Base-by-base conservation (phyloP, 2,888 invertebrate species). In the Watsonalla cultraria region DNA sequence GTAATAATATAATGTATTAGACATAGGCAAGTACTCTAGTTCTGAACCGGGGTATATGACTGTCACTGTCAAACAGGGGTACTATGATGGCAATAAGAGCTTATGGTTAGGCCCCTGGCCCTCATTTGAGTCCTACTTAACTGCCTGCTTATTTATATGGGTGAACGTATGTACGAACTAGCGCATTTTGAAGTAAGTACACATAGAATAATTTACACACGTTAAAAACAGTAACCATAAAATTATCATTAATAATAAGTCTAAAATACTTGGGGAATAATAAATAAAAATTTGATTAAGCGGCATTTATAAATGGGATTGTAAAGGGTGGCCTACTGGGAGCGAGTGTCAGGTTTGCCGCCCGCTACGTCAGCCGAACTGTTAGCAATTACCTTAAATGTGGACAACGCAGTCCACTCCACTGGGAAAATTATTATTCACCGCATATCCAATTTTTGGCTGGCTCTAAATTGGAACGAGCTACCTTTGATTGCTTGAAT, bases 301-400 rank as follows among this genome's bases (percentile, higher is more conserved):
- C 74, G 77, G 80, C 80, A 84, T 87, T 89, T 84, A 87, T 87
- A 87, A 90, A 88, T 86, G 82, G 78, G 81, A 85, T 86, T 87
- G 89, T 84, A 87, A 87, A 85, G 84, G 90, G 78, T 80, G 74
- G 75, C 72, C 89, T 77, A 72, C 54, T 54, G 89, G 83, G 89
- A 81, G 70, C 70, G 77, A 82, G 78, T 84, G 90, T 87, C 89
- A 87, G 86, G 80, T 82, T 80, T 79, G 73, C 82, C 77, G 78
- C 74, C 78, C 77, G 83, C 83, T 78, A 84, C 82, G 89, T 87
- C 89, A 88, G 86, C 86, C 73, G 80, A 82, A 90, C 86, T 83
- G 86, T 77, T 83, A 77, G 84, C 86, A 90, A 90, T 90, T 90
- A 90, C 85, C 87, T 87, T 88, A 86, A 90, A 90, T 86, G 86